Evolutionary conservation across 37 sponge, comb jelly and placozoan species (phyloP).

Genomic region (Oopsacas minuta): DNA sequence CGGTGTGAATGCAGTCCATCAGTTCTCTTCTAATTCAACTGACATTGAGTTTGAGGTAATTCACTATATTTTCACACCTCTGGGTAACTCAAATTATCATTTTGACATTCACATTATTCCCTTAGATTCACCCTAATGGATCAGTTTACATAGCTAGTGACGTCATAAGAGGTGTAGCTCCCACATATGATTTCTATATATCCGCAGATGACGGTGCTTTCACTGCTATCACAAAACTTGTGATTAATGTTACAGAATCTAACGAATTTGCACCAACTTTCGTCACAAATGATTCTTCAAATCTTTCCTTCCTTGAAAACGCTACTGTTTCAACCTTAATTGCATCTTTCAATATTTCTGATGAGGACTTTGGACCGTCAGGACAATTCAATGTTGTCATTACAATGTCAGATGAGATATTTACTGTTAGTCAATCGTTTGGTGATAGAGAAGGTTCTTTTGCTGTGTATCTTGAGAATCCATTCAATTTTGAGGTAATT

Average conservation of each 20-base stretch:
- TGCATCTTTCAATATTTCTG: background rate
- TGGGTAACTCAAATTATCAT: too few relatives aligned
- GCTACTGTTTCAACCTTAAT: background rate
- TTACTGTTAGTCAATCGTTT: background rate
- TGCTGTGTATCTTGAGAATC: background rate
- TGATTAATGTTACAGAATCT: background rate
- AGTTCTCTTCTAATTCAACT: background rate
- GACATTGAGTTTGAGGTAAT: background rate
- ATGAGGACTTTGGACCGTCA: background rate
- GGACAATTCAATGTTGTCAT: background rate
- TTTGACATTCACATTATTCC: too few relatives aligned
- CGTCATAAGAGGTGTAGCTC: background rate
- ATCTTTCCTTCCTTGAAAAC: background rate
- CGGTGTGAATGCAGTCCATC: background rate
- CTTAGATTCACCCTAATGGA: background rate
- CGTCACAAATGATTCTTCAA: background rate
- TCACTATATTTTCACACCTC: too few relatives aligned
- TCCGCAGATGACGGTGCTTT: background rate
- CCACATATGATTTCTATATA: background rate
- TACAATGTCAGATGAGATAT: background rate
- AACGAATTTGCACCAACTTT: background rate
- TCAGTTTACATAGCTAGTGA: background rate
- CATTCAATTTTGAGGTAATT: background rate
- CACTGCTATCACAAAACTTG: background rate
- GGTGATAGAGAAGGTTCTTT: background rate